Evolutionary conservation across 1,140 invertebrate species (phyloP).

Genomic region (Spodoptera litura): DNA sequence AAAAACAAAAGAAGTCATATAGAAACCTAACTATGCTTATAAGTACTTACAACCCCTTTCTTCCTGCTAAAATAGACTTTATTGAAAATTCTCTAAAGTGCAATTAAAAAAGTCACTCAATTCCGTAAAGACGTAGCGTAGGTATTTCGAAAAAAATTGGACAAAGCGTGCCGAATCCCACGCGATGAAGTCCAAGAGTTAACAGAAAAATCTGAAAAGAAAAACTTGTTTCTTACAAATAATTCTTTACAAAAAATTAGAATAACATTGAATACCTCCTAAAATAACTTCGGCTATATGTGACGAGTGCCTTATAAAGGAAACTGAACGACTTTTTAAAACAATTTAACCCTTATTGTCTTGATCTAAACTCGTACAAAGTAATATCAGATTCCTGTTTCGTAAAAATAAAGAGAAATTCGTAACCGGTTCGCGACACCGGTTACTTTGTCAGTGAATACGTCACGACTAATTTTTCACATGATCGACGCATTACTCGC

Average conservation of each 20-base stretch:
- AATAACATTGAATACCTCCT: too few relatives aligned
- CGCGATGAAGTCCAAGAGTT: slow-evolving; percentile 5
- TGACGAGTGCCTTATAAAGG: neutral
- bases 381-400: neutral
- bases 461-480: slow-evolving; percentile 28
- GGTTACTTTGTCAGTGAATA: neutral
- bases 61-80: too few relatives aligned
- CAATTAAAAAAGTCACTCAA: neutral
- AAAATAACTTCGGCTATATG: too few relatives aligned
- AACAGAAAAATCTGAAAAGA: neutral
- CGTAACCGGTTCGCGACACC: neutral
- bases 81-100: too few relatives aligned
- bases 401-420: neutral
- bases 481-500: slow-evolving; percentile 40
- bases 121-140: neutral
- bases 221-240: slow-evolving; percentile 9
- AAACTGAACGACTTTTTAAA: neutral
- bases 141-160: neutral
- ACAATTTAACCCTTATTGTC: too few relatives aligned
- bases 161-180: neutral
- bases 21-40: too few relatives aligned
- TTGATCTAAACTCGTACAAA: too few relatives aligned
- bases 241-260: neutral
- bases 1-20: too few relatives aligned
- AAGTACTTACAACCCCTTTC: too few relatives aligned